Conservation (phyloP, 1,140 invertebrate species). For the Drosophila sp. region DNA sequence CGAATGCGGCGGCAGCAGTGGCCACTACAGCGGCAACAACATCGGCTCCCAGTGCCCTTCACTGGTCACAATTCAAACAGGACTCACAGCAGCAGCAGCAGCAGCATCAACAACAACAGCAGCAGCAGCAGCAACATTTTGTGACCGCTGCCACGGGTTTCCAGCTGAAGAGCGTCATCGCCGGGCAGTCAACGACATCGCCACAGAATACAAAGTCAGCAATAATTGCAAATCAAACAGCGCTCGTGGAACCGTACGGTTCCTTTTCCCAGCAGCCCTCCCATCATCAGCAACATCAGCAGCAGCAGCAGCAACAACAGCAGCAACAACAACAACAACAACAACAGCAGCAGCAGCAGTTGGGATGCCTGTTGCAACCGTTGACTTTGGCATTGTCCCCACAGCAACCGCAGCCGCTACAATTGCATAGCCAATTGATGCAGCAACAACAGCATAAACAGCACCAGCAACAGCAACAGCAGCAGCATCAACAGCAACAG, state of each 20-base stretch:
- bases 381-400: conserved; percentile 78
- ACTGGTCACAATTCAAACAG: conserved; percentile 80
- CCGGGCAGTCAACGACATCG: conserved; percentile 75
- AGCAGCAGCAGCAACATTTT: conserved; percentile 73
- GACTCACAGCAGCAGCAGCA: conserved; percentile 60
- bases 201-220: conserved; percentile 80
- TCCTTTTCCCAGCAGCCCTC: conserved; percentile 48
- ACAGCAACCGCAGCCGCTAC: conserved; percentile 75
- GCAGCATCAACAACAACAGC: conserved; percentile 58
- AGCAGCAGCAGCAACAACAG: conserved; percentile 84
- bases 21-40: conserved; percentile 63
- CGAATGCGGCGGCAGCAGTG: conserved; percentile 68
- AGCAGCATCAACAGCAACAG: conserved; percentile 48
- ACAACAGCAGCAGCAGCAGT: conserved; percentile 65
- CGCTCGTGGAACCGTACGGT: conserved; percentile 60
- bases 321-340: conserved; percentile 66
- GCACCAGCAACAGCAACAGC: conserved; percentile 62
- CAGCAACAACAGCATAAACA: conserved; percentile 72
- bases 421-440: conserved; percentile 79
- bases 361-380: conserved; percentile 65
- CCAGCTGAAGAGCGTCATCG: conserved; percentile 73
- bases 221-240: conserved; percentile 84
- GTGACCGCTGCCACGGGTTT: conserved; percentile 59
- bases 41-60: conserved; percentile 62
- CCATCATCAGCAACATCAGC: conserved; percentile 78